A percentile compares a stretch with the other conserved stretches of the same genome.
Conservation (phyloP, 2,113 vertebrate genomes). For the Thunnus maccoyii region DNA sequence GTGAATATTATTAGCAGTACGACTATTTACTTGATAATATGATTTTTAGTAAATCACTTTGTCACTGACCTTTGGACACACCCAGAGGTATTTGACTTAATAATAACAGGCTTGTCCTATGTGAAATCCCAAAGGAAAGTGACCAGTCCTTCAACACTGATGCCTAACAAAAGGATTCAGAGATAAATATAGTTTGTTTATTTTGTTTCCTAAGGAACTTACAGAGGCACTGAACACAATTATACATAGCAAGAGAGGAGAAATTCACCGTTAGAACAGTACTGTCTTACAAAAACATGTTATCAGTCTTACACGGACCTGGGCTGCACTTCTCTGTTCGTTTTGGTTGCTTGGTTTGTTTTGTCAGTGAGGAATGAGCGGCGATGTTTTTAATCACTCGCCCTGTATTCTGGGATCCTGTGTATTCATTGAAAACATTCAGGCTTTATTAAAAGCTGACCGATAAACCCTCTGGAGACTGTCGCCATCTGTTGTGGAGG, state of each 20-base stretch:
- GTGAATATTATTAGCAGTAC: slow-evolving; percentile 68
- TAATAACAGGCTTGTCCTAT: slow-evolving; percentile 59
- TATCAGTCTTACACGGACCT: slow-evolving; percentile 34
- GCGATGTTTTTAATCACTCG: neutral
- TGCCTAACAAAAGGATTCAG: slow-evolving; percentile 42
- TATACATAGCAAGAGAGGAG: slow-evolving; percentile 55
- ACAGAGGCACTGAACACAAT: slow-evolving; percentile 78
- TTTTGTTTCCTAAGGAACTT: slow-evolving; percentile 66
- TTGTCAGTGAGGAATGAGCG: slow-evolving; percentile 26
- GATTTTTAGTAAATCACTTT: slow-evolving; percentile 60
- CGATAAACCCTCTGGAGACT: slow-evolving; percentile 20
- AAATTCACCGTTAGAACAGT: slow-evolving; percentile 37
- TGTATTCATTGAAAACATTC: slow-evolving; percentile 54
- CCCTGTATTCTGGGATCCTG: slow-evolving; percentile 31
- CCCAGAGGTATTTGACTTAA: slow-evolving; percentile 72
- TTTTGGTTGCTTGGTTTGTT: slow-evolving; percentile 64
- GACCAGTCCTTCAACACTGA: slow-evolving; percentile 45
- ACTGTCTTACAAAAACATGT: slow-evolving; percentile 49
- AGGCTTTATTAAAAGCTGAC: slow-evolving; percentile 35
- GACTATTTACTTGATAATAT: slow-evolving; percentile 63
- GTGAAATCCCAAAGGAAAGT: slow-evolving; percentile 49
- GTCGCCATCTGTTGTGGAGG: slow-evolving; percentile 48
- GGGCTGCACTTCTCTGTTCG: slow-evolving; percentile 44
- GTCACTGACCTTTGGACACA: slow-evolving; percentile 70
- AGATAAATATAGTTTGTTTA: slow-evolving; percentile 69